Conservation (phyloP, 1,140 invertebrate genomes). For the Pectinophora gossypiella region DNA sequence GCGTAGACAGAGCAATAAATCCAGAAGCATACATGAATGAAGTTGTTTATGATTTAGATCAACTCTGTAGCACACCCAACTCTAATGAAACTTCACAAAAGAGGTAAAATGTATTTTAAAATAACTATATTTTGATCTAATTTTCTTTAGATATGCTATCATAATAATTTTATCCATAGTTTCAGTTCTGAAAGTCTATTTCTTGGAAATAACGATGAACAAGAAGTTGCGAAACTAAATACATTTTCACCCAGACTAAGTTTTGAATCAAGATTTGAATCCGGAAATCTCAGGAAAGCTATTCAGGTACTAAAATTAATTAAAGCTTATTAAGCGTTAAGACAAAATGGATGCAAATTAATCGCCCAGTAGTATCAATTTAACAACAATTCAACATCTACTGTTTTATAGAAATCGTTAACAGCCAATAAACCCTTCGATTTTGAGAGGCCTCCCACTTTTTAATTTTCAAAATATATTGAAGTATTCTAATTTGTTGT, state of each 20-base stretch:
- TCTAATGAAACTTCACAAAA: constrained; percentile 24
- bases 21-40: constrained; percentile 77
- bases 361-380: too few relatives aligned
- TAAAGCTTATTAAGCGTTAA: too few relatives aligned
- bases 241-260: constrained; percentile 76
- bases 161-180: constrained; percentile 16
- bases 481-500: too few relatives aligned
- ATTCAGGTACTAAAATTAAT: constrained; percentile 90
- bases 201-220: constrained; percentile 79
- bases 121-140: background rate
- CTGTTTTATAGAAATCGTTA: too few relatives aligned
- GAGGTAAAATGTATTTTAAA: constrained; percentile 32
- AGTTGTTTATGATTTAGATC: constrained; percentile 86
- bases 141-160: background rate
- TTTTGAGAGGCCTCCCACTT: too few relatives aligned
- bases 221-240: constrained; percentile 74
- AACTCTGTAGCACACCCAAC: constrained; percentile 43
- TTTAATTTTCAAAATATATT: too few relatives aligned
- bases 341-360: too few relatives aligned
- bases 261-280: constrained; percentile 94
- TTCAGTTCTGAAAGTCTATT: constrained; percentile 45
- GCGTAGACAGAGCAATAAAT: constrained; percentile 78
- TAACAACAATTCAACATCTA: too few relatives aligned
- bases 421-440: too few relatives aligned
- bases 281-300: constrained; percentile 91